Conservation (phyloP, 2,888 invertebrate genomes). For the Sabellastarte sp. region DNA sequence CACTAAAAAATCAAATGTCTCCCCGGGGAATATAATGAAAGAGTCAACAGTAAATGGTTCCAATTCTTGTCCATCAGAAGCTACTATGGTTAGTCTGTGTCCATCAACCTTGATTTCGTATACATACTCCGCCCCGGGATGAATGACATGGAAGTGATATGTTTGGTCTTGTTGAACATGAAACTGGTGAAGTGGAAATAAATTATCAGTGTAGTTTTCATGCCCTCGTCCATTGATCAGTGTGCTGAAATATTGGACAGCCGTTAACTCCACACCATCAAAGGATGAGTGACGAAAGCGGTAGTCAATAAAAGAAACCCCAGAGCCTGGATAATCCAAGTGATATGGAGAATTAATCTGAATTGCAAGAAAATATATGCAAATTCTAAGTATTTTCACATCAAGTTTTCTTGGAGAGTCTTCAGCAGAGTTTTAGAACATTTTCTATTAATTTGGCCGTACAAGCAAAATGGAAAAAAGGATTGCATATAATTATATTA, state of each 20-base stretch:
- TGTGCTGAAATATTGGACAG: background rate
- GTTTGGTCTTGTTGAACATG: background rate
- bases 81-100: conserved; percentile 34
- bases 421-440: too few species aligned
- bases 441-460: too few species aligned
- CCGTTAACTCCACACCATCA: background rate
- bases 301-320: background rate
- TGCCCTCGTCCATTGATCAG: conserved; percentile 31
- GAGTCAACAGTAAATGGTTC: conserved; percentile 22
- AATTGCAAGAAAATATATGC: too few species aligned
- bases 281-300: background rate
- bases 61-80: conserved; percentile 38
- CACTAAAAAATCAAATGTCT: conserved; percentile 41
- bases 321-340: background rate
- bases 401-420: too few species aligned
- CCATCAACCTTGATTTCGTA: conserved; percentile 38
- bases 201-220: conserved; percentile 15
- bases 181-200: conserved; percentile 10
- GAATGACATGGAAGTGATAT: conserved; percentile 39
- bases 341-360: too few species aligned
- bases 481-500: too few species aligned
- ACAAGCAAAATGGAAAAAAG: too few species aligned
- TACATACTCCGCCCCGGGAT: conserved; percentile 31
- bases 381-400: too few species aligned
- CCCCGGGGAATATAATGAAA: conserved; percentile 26